Percentiles rank a stretch among this genome's conserved stretches.
These are phyloP conservation scores for Dryas iulia DNA, from an alignment of 1,140 invertebrate species.

Conservation along the genomic window DNA sequence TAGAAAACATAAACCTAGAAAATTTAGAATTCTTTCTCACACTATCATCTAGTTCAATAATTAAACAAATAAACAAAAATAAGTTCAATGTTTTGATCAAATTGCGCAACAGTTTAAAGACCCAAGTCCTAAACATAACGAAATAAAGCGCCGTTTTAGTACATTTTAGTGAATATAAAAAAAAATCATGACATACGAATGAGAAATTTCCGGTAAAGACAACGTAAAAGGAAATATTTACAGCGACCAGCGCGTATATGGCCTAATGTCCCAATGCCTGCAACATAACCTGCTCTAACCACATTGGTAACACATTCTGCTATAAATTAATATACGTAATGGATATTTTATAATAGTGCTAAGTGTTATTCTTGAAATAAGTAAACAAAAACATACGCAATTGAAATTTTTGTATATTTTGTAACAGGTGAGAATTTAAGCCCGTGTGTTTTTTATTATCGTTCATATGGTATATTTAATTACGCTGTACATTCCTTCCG, in stretches of 20 bases:
- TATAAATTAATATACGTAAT: background rate
- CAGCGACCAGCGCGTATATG: slow-evolving; percentile 9
- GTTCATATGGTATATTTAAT: too few species aligned
- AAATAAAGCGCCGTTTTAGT: background rate
- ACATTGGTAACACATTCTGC: background rate
- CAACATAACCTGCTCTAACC: slow-evolving; percentile 7
- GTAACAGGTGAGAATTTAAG: too few species aligned
- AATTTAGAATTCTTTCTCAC: too few species aligned
- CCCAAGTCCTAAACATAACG: background rate
- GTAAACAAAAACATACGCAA: background rate
- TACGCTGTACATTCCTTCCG: too few species aligned
- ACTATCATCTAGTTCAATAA: background rate
- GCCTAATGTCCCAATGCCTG: slow-evolving; percentile 20
- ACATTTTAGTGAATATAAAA: background rate
- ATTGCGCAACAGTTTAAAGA: background rate
- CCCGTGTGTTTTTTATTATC: too few species aligned
- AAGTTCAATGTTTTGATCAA: background rate
- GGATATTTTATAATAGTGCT: background rate
- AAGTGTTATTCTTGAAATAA: background rate
- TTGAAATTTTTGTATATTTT: too few species aligned
- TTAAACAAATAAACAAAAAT: background rate
- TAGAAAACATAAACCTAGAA: too few species aligned
- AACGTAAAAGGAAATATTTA: slow-evolving; percentile 16
- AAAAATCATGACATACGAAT: slow-evolving; percentile 6
- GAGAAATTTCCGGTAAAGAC: slow-evolving; percentile 9